Base-by-base conservation (phyloP, 2,888 invertebrate genomes). In the Brachylomia viminalis region DNA sequence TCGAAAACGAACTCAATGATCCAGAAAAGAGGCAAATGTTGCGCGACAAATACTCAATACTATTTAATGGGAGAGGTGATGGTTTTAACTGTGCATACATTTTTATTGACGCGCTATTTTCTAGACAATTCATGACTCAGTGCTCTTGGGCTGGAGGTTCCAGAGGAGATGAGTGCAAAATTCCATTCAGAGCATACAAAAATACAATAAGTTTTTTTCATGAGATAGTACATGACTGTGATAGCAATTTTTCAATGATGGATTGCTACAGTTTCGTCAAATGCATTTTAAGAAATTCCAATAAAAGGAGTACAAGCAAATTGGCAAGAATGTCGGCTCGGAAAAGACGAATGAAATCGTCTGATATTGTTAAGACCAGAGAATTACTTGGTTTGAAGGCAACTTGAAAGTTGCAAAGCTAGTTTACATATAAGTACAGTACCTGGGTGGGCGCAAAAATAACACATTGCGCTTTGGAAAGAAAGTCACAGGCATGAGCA, bases 61-160 rank as follows among this genome's bases (percentile, higher is more conserved):
- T 67, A 20, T 77, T 77, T 47, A 67, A 77, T 67, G 54, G 61
- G 1, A 77, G 61, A 68, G 67, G 54, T 1, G 17, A 42, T 15
- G 77, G 47, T 20, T 15, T 11, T 42, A 77, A 54, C 23, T 61
- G 61, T 54, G 61, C 54, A 3, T 77, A 77, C 30, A 20, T 77
- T 49, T 77, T 77, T 30, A n/a, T 77, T 15, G 77, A 77, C 7
- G n/a, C 38, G 7, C 15, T 77, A 15, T 77, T 77, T 42, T 77
- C 77, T 42, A 62, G 77, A 68, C 1, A 68, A 54, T 77, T 77
- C 45, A 27, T 77, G 61, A 68, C 77, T 11, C 45, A 5, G 11
- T 77, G 77, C 54, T 77, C 77, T 38, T 77, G 77, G 77, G n/a
- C 77, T 20, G 77, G 77, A 23, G 77, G 77, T 0, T 77, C 77